Conservation (phyloP, 2,888 invertebrate species). For the Heteromyza rotundicornis region DNA sequence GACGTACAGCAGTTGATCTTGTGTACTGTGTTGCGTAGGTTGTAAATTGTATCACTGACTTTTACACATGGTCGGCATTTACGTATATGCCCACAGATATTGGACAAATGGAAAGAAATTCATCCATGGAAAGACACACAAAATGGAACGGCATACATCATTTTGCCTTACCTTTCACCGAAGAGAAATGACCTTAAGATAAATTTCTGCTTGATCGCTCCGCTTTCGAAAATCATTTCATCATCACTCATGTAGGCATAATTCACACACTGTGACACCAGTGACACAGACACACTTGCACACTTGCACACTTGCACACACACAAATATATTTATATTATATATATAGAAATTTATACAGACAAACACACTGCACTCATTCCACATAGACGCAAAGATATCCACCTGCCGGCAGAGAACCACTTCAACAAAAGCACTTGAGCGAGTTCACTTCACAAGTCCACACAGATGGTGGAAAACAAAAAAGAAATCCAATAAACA, state of each 20-base stretch:
- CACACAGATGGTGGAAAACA: neutral
- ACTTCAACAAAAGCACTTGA: neutral
- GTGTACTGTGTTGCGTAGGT: no score
- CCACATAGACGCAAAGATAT: neutral
- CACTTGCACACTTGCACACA: neutral
- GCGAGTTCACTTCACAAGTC: neutral
- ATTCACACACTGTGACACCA: slow-evolving; percentile 7
- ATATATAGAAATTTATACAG: neutral
- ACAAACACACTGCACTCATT: neutral
- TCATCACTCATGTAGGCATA: slow-evolving; percentile 18
- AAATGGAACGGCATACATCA: slow-evolving; percentile 4
- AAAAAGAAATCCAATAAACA: slow-evolving; percentile 2
- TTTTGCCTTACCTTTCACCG: slow-evolving; percentile 3
- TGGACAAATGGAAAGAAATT: neutral
- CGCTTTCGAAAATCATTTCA: slow-evolving; percentile 16
- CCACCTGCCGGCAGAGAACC: neutral
- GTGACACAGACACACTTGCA: slow-evolving; percentile 2
- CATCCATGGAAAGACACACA: neutral
- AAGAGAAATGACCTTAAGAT: slow-evolving; percentile 16
- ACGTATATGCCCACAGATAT: neutral
- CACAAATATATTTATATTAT: neutral
- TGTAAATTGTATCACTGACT: no score
- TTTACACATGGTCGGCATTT: no score
- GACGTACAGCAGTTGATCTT: no score
- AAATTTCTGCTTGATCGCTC: slow-evolving; percentile 28